These are phyloP conservation scores for Euplexia lucipara DNA, from an alignment of 2,888 invertebrate species.

Conservation along the genomic window DNA sequence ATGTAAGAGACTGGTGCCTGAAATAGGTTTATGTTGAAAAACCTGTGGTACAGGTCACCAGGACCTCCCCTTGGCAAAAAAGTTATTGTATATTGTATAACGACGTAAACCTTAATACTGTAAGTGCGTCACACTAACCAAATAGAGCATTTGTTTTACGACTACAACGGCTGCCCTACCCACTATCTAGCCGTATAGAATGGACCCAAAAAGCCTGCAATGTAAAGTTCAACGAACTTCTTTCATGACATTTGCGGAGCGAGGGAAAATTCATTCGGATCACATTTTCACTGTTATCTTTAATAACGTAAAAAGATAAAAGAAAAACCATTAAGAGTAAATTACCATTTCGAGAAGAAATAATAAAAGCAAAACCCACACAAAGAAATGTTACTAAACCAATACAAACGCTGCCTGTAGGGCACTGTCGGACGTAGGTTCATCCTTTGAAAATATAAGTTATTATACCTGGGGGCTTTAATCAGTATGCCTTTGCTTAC, in stretches of 20 bases:
- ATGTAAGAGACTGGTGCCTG: too few species aligned
- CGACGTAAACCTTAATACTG: slow-evolving; percentile 28
- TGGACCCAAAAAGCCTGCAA: slow-evolving; percentile 14
- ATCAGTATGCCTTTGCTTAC: too few species aligned
- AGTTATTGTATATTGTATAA: too few species aligned
- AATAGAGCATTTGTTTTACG: slow-evolving; percentile 46
- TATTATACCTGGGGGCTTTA: too few species aligned
- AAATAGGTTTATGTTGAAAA: too few species aligned
- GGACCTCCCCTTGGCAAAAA: too few species aligned
- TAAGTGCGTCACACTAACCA: slow-evolving; percentile 27
- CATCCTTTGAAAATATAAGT: neutral
- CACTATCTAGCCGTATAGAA: slow-evolving; percentile 13
- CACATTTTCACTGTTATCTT: neutral
- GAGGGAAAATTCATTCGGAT: neutral
- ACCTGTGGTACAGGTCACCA: too few species aligned
- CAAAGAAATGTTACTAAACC: neutral
- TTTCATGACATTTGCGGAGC: slow-evolving; percentile 16
- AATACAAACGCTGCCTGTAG: neutral
- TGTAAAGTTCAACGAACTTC: slow-evolving; percentile 33
- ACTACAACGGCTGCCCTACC: slow-evolving; percentile 44
- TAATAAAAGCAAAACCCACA: neutral
- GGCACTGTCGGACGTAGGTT: too few species aligned
- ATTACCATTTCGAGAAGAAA: neutral
- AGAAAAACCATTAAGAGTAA: neutral
- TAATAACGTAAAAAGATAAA: too few species aligned